Conservation (phyloP, 2,113 vertebrate species). For the Lepidothrix coronata region DNA sequence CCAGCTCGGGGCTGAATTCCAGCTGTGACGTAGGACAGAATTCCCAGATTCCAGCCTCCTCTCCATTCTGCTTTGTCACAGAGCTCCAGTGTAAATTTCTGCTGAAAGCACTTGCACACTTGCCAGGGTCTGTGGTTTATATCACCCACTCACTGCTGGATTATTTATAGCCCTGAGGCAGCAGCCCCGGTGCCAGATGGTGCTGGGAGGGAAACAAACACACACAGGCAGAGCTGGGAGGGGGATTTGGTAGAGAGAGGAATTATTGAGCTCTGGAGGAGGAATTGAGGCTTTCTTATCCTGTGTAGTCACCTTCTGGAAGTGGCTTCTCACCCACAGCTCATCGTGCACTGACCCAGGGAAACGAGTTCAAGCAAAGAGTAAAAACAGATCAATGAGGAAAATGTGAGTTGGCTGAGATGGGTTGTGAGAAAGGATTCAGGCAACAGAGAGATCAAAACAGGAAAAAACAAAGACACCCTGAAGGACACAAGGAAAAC, state of each 20-base stretch:
- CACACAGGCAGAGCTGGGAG: background rate
- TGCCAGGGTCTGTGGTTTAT: background rate
- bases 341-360: rapidly evolving
- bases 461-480: no score
- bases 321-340: background rate
- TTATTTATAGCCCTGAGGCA: background rate
- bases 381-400: background rate
- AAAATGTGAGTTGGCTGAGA: background rate
- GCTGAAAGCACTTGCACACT: background rate
- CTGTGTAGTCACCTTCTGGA: rapidly evolving
- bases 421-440: background rate
- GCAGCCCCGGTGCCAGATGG: background rate
- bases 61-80: background rate
- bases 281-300: background rate
- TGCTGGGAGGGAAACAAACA: background rate
- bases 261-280: background rate
- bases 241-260: background rate
- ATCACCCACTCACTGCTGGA: background rate
- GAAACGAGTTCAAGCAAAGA: background rate
- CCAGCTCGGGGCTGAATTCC: background rate
- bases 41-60: background rate
- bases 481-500: background rate
- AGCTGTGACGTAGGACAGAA: rapidly evolving
- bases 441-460: background rate
- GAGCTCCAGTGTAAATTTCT: background rate